These are phyloP conservation scores for Halcyon chelicuti DNA, from an alignment of 2,797 vertebrate species.

Conservation along the genomic window DNA sequence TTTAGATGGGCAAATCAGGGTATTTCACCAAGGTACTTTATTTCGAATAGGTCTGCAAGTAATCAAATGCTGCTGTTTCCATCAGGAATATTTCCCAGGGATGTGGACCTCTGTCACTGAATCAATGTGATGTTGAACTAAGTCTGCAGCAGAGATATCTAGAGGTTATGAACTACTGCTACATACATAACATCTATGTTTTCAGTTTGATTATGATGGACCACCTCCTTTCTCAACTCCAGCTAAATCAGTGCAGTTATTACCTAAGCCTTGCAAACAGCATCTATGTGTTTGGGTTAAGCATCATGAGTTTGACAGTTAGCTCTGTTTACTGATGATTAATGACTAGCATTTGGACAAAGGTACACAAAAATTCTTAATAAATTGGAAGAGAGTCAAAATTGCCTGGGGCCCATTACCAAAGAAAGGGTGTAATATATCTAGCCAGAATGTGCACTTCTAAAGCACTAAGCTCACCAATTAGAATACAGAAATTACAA, in stretches of 20 bases:
- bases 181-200: background rate
- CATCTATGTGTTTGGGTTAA: background rate
- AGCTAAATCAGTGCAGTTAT: background rate
- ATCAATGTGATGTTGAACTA: background rate
- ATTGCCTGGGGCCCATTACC: constrained; percentile 12
- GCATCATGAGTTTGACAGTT: background rate
- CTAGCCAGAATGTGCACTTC: constrained; percentile 1
- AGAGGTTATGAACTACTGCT: background rate
- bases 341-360: constrained; percentile 44
- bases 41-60: background rate
- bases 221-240: background rate
- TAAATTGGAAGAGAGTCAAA: constrained; percentile 40
- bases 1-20: background rate
- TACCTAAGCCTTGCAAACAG: background rate
- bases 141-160: background rate
- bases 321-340: constrained; percentile 19
- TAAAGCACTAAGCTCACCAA: constrained; percentile 20
- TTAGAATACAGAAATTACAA: constrained; percentile 49
- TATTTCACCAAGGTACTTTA: background rate
- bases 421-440: constrained; percentile 25
- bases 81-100: background rate
- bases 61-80: background rate
- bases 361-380: constrained; percentile 49
- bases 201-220: background rate
- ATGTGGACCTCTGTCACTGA: background rate